A percentile compares a stretch with the other conserved stretches of the same genome.
phyloP scores from a whole-genome alignment of 2,797 vertebrate genomes.

The Lagocephalus sceleratus region DNA sequence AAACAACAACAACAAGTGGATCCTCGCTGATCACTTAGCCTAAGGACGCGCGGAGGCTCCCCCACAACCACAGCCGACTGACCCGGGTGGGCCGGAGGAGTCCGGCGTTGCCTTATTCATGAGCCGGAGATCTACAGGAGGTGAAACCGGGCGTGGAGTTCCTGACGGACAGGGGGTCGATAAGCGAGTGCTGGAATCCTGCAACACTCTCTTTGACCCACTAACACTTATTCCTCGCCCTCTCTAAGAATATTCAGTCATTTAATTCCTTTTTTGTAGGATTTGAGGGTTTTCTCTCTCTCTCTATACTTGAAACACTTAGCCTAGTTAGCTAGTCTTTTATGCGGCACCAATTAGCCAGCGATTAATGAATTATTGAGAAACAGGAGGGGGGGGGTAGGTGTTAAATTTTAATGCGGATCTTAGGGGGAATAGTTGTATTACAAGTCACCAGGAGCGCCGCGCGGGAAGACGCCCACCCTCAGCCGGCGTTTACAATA shows the following conservation, averaged over 20 bases:
- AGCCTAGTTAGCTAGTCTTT: conserved; percentile 75
- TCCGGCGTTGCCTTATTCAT: conserved; percentile 48
- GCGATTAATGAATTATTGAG: conserved; percentile 81
- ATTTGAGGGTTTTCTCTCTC: conserved; percentile 22
- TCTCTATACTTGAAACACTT: conserved; percentile 64
- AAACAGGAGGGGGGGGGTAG: conserved; percentile 62
- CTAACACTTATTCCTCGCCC: conserved; percentile 40
- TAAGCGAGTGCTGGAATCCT: conserved; percentile 28
- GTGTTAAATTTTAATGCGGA: conserved; percentile 76
- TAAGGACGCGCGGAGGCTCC: conserved; percentile 44
- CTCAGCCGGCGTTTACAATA: conserved; percentile 65
- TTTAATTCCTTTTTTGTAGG: conserved; percentile 14
- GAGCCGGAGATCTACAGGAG: conserved; percentile 7
- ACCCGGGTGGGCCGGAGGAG: conserved; percentile 38
- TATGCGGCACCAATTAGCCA: conserved; percentile 76
- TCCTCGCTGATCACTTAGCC: conserved; percentile 56
- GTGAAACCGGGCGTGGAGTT: conserved; percentile 36
- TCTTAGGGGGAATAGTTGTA: conserved; percentile 74
- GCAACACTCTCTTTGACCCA: conserved; percentile 49
- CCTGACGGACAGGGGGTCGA: conserved; percentile 22
- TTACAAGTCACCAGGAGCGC: conserved; percentile 70
- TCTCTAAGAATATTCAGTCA: conserved; percentile 38
- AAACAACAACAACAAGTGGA: conserved; percentile 13
- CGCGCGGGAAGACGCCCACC: conserved; percentile 48
- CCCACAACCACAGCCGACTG: conserved; percentile 27